phyloP scores from a whole-genome alignment of 2,113 vertebrate genomes.

The Onychostruthus taczanowskii region DNA sequence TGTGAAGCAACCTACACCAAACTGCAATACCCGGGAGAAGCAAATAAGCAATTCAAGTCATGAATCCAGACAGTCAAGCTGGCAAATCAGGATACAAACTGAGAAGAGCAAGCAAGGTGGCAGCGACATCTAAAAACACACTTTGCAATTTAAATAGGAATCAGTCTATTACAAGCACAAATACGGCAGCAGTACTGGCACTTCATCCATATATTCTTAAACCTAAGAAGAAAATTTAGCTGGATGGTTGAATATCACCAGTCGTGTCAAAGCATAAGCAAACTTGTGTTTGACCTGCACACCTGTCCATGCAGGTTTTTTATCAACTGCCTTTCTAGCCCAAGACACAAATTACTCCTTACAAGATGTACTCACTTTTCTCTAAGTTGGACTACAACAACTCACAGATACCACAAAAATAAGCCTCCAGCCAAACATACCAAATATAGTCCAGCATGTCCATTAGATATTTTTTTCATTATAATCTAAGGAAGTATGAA shows the following conservation, averaged over 20 bases:
- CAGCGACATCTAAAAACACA: constrained; percentile 32
- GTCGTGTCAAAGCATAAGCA: background rate
- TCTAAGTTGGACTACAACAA: background rate
- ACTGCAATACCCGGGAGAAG: background rate
- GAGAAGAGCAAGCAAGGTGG: constrained; percentile 54
- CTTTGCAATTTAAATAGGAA: constrained; percentile 53
- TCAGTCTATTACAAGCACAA: constrained; percentile 13
- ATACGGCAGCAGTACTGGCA: background rate
- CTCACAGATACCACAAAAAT: background rate
- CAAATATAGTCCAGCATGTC: background rate
- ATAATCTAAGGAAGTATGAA: background rate
- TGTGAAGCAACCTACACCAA: background rate
- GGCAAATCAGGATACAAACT: constrained; percentile 33
- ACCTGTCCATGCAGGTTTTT: background rate
- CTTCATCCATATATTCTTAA: background rate
- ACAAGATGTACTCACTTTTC: background rate
- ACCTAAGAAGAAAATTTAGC: background rate
- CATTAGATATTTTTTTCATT: background rate
- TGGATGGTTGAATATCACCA: background rate
- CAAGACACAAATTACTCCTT: background rate
- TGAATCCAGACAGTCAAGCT: constrained; percentile 31
- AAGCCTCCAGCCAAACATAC: background rate
- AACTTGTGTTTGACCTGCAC: background rate
- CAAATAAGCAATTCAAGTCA: constrained; percentile 26
- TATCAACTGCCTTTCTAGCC: background rate